These are phyloP conservation scores for Harpalus rufipes DNA, from an alignment of 2,888 invertebrate species.

Conservation along the genomic window DNA sequence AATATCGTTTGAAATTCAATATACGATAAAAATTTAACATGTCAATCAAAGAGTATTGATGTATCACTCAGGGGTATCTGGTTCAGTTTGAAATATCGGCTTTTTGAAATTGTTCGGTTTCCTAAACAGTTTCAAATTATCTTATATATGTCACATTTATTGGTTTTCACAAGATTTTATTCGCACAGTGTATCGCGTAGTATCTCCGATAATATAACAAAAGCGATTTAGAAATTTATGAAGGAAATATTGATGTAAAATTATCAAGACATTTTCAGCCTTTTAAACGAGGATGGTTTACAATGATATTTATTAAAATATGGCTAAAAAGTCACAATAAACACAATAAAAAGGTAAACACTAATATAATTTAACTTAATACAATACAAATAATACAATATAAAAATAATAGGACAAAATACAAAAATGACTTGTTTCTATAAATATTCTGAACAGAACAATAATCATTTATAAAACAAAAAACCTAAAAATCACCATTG, in stretches of 20 bases:
- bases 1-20: constrained; percentile 18
- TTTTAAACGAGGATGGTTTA: not conserved
- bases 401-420: no score
- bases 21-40: constrained; percentile 39
- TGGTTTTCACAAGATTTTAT: constrained; percentile 9
- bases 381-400: no score
- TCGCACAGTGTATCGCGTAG: not conserved
- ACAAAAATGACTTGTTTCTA: no score
- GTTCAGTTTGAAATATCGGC: not conserved
- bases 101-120: constrained; percentile 26
- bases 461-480: no score
- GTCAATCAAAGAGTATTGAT: constrained; percentile 17
- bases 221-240: not conserved
- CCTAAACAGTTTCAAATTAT: constrained; percentile 36
- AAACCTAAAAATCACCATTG: no score
- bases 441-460: no score
- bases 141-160: constrained; percentile 13
- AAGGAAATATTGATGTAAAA: not conserved
- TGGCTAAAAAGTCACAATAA: no score
- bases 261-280: not conserved
- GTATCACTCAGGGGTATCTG: constrained; percentile 29
- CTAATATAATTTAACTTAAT: no score
- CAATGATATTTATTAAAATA: no score
- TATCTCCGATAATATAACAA: not conserved
- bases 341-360: no score